Evolutionary conservation across 2,888 invertebrate species (phyloP).

Genomic region (Diploptera punctata): DNA sequence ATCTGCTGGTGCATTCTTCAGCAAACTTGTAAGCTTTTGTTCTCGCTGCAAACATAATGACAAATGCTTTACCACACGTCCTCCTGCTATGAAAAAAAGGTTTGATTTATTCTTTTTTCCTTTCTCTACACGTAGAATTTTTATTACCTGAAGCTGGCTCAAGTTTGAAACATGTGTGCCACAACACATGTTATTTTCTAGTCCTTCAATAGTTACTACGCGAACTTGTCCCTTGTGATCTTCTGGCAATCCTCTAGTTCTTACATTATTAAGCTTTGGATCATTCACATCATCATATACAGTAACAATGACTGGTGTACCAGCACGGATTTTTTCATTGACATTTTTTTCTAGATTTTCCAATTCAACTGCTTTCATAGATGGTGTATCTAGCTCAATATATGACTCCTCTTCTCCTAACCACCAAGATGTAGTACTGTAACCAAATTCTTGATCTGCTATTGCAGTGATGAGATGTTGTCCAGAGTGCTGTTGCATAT

Average conservation of each 20-base stretch:
- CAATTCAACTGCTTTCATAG: constrained; percentile 61
- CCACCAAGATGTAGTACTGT: constrained; percentile 83
- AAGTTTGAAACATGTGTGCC: constrained; percentile 85
- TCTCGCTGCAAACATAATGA: constrained; percentile 70
- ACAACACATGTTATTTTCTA: constrained; percentile 87
- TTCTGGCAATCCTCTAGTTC: constrained; percentile 76
- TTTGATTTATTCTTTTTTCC: constrained; percentile 74
- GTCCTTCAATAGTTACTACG: constrained; percentile 75
- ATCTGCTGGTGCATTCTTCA: constrained; percentile 76
- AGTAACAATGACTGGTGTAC: constrained; percentile 67
- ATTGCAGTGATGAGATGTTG: constrained; percentile 86
- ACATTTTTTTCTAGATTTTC: constrained; percentile 64
- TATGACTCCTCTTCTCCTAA: constrained; percentile 75
- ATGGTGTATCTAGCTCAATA: constrained; percentile 69
- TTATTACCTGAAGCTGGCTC: constrained; percentile 60
- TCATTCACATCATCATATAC: constrained; percentile 65
- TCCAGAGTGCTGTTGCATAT: constrained; percentile 92
- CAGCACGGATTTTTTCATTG: constrained; percentile 72
- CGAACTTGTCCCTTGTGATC: constrained; percentile 80
- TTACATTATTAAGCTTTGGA: constrained; percentile 62
- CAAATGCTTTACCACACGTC: constrained; percentile 68
- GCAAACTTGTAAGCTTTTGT: constrained; percentile 66
- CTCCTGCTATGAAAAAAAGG: constrained; percentile 75
- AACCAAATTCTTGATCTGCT: constrained; percentile 70
- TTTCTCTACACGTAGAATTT: constrained; percentile 71